Base-by-base conservation (phyloP, 2,113 vertebrate species). In the Oryzias celebensis region DNA sequence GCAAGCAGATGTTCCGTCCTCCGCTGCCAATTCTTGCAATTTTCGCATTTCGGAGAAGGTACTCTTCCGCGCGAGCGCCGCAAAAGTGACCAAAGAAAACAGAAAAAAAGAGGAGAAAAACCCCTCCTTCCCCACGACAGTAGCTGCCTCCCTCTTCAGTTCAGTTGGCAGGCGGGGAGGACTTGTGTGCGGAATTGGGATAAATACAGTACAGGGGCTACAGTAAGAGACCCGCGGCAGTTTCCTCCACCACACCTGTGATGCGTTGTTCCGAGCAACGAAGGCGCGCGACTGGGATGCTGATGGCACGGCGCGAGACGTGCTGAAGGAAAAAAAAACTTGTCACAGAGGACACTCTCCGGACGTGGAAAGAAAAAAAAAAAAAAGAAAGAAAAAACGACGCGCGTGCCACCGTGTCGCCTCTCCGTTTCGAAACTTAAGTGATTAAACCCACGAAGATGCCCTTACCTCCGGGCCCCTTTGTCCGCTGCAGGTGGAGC, bases 221-320 rank as follows among this genome's bases (percentile, higher is more conserved):
- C 60, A 53, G 70, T 24, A 49, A 68, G 56, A 75, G 75, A 44
- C 48, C 73, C 75, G 73, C 69, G 52, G 72, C 82, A 71, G 71
- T 80, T 81, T 79, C 51, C 74, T 85, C 76, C 77, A 88, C 90
- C 90, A 90, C 91, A 92, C 91, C 91, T 92, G 91, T 90, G 89
- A 90, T 90, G 90, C 86, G 87, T 89, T 89, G 91, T 92, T 88
- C 80, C 77, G 85, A 89, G 88, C 91, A 82, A 90, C 88, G 76
- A 58, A 73, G 86, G 88, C 90, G 90, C 90, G 73, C 81, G 62
- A 71, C 28, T 58, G 56, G 83, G 84, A 86, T 83, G 53, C 81
- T 62, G 80, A 89, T 90, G 90, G 86, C 50, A 62, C 75, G 71
- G 81, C 84, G 64, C 57, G 65, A 73, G 87, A 78, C 68, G 85